Evolutionary conservation across 2,888 invertebrate species (phyloP), one percentile per base, ranked within the genome.

Genomic region (Keiferia lycopersicella): DNA sequence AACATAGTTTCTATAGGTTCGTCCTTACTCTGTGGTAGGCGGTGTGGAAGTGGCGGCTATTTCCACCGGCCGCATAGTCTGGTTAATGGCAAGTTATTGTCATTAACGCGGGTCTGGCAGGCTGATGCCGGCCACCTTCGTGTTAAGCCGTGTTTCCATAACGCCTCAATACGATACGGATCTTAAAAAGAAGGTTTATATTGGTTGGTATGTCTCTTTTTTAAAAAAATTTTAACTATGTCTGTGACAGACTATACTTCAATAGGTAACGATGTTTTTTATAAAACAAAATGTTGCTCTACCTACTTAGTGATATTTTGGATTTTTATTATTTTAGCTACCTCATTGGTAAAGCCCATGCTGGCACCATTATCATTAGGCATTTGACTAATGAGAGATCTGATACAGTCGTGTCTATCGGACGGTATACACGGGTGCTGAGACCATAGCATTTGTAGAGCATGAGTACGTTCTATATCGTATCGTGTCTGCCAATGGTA

Each of bases 331-430:
- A n/a, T n/a, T n/a, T n/a, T n/a, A n/a, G n/a, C n/a, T n/a, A n/a
- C n/a, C n/a, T n/a, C n/a, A n/a, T n/a, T n/a, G n/a, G n/a, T n/a
- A n/a, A n/a, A n/a, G n/a, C n/a, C n/a, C n/a, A n/a, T n/a, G n/a
- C n/a, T 88, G 86, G 81, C 75, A 78, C 85, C 81, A 89, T 88
- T 87, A 78, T 84, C 81, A 89, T 88, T 87, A 88, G 84, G 81
- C 84, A 82, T 82, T 78, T 80, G 71, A 79, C 86, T 88, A 87
- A 88, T 88, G 86, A 87, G 85, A 76, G 72, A 79, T 79, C 78
- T 61, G 61, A 61, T 50, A 11, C 18, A 8, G 1, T 39, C 38
- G 18, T 56, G 7, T 26, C 18, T 16, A 20, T 10, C 22, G 8
- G 18, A 51, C 22, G 1, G 22, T 22, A 34, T 34, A 34, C 1